phyloP scores from a whole-genome alignment of 2,797 vertebrate species.

The Silurus aristotelis region DNA sequence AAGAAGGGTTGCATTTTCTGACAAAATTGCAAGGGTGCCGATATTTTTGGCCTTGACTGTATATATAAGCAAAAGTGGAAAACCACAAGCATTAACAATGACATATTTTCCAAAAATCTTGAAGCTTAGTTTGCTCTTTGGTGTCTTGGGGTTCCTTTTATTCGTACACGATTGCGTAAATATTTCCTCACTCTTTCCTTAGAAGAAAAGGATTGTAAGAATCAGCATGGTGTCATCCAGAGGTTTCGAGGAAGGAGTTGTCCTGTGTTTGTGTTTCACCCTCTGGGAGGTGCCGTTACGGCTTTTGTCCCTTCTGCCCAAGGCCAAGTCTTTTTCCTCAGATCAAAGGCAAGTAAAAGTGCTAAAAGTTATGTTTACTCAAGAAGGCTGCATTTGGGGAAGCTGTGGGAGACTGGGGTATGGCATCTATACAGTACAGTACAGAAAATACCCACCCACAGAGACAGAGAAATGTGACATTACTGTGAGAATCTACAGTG shows the following conservation, averaged over 20 bases:
- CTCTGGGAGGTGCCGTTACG: slow-evolving; percentile 21
- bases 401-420: background rate
- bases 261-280: slow-evolving; percentile 37
- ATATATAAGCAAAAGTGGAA: slow-evolving; percentile 55
- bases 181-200: slow-evolving; percentile 53
- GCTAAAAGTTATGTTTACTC: slow-evolving; percentile 18
- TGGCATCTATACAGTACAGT: background rate
- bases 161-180: slow-evolving; percentile 44
- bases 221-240: slow-evolving; percentile 71
- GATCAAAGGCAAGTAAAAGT: slow-evolving; percentile 38
- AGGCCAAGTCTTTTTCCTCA: slow-evolving; percentile 26
- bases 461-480: background rate
- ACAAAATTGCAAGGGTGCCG: too few species aligned
- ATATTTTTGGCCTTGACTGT: too few species aligned
- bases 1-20: too few species aligned
- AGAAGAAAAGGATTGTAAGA: slow-evolving; percentile 64
- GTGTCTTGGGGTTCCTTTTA: slow-evolving; percentile 13
- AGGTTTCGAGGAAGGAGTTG: slow-evolving; percentile 62
- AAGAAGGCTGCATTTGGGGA: background rate
- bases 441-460: background rate
- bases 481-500: background rate
- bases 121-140: background rate
- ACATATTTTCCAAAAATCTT: background rate
- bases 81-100: slow-evolving; percentile 16
- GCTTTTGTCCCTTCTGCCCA: slow-evolving; percentile 29